A percentile compares a stretch with the other conserved stretches of the same genome.
Evolutionary conservation across 2,888 invertebrate species (phyloP).

Genomic region (Uloborus plumipes): DNA sequence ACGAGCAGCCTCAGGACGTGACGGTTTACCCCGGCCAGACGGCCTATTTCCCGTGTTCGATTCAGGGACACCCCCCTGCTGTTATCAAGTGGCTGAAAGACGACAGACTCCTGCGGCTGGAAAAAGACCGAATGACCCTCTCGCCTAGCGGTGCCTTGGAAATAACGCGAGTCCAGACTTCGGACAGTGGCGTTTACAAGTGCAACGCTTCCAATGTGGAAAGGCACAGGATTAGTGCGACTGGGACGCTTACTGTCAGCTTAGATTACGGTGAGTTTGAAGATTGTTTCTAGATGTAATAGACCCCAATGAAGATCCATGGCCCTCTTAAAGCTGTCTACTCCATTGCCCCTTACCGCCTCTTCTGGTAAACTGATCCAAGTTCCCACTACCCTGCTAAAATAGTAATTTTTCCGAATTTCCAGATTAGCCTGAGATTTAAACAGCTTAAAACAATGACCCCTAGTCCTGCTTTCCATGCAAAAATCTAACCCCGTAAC

Average conservation of each 20-base stretch:
- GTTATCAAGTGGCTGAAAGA: conserved; percentile 88
- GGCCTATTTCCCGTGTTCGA: conserved; percentile 85
- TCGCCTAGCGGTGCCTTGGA: conserved; percentile 91
- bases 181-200: conserved; percentile 87
- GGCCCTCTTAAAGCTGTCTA: too few species aligned
- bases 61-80: conserved; percentile 74
- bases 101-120: conserved; percentile 80
- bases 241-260: conserved; percentile 57
- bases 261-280: conserved; percentile 58
- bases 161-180: conserved; percentile 82
- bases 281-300: not conserved
- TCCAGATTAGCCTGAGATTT: too few species aligned
- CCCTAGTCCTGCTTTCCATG: too few species aligned
- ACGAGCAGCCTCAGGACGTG: conserved; percentile 81
- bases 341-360: too few species aligned
- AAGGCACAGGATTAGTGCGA: conserved; percentile 77
- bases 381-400: too few species aligned
- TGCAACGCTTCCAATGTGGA: conserved; percentile 81
- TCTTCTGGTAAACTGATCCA: too few species aligned
- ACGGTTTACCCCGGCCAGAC: conserved; percentile 84
- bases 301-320: too few species aligned
- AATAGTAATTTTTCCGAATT: too few species aligned
- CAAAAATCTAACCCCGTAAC: too few species aligned
- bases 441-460: too few species aligned
- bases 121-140: conserved; percentile 82